Percentiles rank a stretch among this genome's conserved stretches.
These are phyloP conservation scores for Mastigias papua DNA, from an alignment of 30 jellyfish, hydroid and myxozoan genomes.

Conservation along the genomic window DNA sequence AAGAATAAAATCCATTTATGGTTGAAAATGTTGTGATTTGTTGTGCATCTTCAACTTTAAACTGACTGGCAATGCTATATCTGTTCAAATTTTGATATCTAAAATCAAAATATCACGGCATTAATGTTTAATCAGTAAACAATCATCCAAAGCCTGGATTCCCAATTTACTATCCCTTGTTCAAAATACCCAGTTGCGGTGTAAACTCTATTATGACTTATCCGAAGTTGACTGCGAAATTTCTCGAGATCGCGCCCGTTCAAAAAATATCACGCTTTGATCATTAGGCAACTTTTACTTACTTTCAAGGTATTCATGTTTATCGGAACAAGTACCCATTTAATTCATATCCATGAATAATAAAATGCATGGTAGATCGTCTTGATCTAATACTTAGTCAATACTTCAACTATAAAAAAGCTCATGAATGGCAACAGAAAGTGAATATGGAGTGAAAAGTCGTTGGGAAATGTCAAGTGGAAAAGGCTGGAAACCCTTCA, in stretches of 20 bases:
- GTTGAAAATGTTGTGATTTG: constrained; percentile 88
- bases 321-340: too few species aligned
- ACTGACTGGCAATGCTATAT: constrained; percentile 84
- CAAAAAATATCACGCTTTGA: too few species aligned
- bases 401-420: too few species aligned
- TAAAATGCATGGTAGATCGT: too few species aligned
- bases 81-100: constrained; percentile 85
- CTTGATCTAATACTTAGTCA: too few species aligned
- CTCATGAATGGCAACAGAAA: too few species aligned
- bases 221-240: neutral
- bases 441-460: too few species aligned
- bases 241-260: neutral
- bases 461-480: too few species aligned
- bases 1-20: constrained; percentile 91
- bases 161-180: neutral
- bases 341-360: too few species aligned
- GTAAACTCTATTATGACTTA: neutral
- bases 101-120: neutral
- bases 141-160: neutral
- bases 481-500: too few species aligned
- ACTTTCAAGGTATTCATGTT: too few species aligned
- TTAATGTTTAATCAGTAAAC: neutral
- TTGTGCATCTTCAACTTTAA: constrained; percentile 74
- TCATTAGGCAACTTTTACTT: too few species aligned
- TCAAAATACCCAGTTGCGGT: neutral